Percentiles rank a stretch among this genome's conserved stretches.
Conservation (phyloP, 1,140 invertebrate genomes). For the Drosophila lini region DNA sequence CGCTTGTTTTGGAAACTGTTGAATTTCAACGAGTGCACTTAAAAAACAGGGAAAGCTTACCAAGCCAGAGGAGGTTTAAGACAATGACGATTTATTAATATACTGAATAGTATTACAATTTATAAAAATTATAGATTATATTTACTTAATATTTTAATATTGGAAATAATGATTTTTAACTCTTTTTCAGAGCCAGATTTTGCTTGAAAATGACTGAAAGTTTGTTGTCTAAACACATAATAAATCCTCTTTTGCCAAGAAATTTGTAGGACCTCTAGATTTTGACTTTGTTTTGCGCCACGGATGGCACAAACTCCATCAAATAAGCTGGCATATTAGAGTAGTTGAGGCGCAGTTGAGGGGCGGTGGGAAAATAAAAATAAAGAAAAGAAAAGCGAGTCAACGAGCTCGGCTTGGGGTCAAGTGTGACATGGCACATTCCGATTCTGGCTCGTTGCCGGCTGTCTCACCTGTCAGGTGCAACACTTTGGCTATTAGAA, state of each 20-base stretch:
- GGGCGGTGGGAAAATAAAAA: background rate
- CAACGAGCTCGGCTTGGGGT: conserved; percentile 47
- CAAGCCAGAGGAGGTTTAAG: background rate
- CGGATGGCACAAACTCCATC: conserved; percentile 19
- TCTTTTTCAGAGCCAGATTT: background rate
- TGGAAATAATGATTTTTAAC: background rate
- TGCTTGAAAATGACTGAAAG: background rate
- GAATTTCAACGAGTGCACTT: background rate
- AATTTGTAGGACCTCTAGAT: conserved; percentile 36
- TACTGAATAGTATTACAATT: background rate
- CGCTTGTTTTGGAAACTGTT: background rate
- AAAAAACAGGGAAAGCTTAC: background rate
- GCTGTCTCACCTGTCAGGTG: conserved; percentile 38
- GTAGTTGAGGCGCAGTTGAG: conserved; percentile 23
- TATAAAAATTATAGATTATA: background rate
- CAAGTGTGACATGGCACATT: conserved; percentile 65
- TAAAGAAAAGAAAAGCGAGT: conserved; percentile 30
- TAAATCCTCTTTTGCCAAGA: conserved; percentile 27
- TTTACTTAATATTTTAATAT: background rate
- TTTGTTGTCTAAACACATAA: conserved; percentile 4
- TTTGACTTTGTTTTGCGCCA: no score
- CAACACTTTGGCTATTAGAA: conserved; percentile 74
- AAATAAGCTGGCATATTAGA: conserved; percentile 64
- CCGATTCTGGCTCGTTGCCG: conserved; percentile 55
- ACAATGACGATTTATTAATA: background rate